Percentiles rank a stretch among this genome's conserved stretches.
These are phyloP conservation scores for Coenobita brevimanus DNA, from an alignment of 1,140 invertebrate genomes.

Conservation along the genomic window DNA sequence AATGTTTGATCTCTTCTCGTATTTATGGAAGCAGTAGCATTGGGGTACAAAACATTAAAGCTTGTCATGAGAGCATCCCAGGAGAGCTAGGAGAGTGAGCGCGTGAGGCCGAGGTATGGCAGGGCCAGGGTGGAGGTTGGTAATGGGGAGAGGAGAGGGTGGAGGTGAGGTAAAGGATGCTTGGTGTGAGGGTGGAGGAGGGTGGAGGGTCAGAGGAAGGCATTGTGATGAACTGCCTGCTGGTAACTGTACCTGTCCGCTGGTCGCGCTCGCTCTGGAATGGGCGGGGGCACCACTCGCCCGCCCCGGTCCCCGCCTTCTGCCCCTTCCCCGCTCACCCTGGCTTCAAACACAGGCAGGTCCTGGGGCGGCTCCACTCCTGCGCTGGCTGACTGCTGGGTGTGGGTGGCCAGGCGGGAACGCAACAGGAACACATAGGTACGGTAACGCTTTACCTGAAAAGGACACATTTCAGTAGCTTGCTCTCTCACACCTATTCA, in stretches of 20 bases:
- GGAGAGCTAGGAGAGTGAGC: too few species aligned
- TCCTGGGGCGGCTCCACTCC: slow-evolving; percentile 76
- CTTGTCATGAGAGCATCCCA: too few species aligned
- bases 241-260: slow-evolving; percentile 89
- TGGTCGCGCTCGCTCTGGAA: slow-evolving; percentile 78
- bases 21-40: too few species aligned
- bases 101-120: too few species aligned
- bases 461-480: slow-evolving; percentile 69
- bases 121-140: too few species aligned
- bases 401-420: slow-evolving; percentile 80
- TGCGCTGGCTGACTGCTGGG: slow-evolving; percentile 71
- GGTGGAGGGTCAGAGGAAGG: slow-evolving; percentile 59
- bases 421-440: slow-evolving; percentile 88
- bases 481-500: slow-evolving; percentile 31
- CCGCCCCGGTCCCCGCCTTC: slow-evolving; percentile 68
- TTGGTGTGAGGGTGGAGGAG: slow-evolving; percentile 10
- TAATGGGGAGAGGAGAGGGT: background rate
- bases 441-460: slow-evolving; percentile 88
- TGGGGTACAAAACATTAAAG: too few species aligned
- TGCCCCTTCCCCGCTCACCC: slow-evolving; percentile 74
- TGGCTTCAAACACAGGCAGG: slow-evolving; percentile 63
- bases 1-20: too few species aligned
- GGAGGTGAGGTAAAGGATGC: background rate
- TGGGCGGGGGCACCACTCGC: slow-evolving; percentile 70
- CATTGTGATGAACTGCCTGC: slow-evolving; percentile 72